Evolutionary conservation across 1,140 invertebrate species (phyloP).

Genomic region (Drosophila bipectinata): DNA sequence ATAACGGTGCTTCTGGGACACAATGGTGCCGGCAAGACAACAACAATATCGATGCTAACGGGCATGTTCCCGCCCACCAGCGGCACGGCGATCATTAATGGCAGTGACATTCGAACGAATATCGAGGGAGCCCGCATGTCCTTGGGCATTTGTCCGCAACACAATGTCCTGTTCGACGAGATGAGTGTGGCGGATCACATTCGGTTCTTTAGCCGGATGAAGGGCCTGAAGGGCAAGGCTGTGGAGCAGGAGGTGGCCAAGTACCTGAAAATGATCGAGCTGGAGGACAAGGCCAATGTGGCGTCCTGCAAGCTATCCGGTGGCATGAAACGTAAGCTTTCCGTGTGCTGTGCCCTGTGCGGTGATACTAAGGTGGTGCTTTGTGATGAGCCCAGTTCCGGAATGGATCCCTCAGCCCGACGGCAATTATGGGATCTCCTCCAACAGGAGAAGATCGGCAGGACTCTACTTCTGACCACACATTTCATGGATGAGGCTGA

Average conservation of each 20-base stretch:
- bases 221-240: constrained; percentile 86
- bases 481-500: constrained; percentile 99
- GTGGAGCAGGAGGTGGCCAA: constrained; percentile 86
- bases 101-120: constrained; percentile 87
- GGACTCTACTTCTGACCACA: constrained; percentile 96
- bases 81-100: constrained; percentile 89
- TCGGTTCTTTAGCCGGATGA: constrained; percentile 92
- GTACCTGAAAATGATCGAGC: constrained; percentile 89
- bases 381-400: constrained; percentile 97
- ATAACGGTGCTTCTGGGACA: constrained; percentile 92
- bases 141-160: constrained; percentile 96
- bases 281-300: constrained; percentile 86
- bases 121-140: constrained; percentile 87
- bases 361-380: constrained; percentile 89
- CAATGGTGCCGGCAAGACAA: constrained; percentile 90
- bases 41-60: constrained; percentile 93
- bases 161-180: constrained; percentile 96
- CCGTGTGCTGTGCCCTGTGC: constrained; percentile 90
- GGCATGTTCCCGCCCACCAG: constrained; percentile 88
- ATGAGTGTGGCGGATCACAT: constrained; percentile 96
- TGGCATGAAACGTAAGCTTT: constrained; percentile 93
- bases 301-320: constrained; percentile 89
- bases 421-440: constrained; percentile 95
- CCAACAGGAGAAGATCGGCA: constrained; percentile 85
- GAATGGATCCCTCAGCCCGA: constrained; percentile 97